Evolutionary conservation across 2,113 vertebrate species (phyloP).

Genomic region (Pseudorectes ferrugineus): DNA sequence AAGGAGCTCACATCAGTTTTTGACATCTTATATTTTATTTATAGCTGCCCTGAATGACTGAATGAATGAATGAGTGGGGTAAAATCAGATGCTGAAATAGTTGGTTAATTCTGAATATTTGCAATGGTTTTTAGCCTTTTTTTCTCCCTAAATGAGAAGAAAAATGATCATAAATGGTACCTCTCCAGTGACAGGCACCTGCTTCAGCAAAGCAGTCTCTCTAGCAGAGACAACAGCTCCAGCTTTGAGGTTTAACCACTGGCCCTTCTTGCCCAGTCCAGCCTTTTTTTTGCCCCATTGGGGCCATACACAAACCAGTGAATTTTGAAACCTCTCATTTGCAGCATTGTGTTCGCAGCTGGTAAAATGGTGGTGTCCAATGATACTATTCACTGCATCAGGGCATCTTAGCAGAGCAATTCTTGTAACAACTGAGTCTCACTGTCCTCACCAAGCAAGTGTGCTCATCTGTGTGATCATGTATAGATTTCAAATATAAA

Average conservation of each 20-base stretch:
- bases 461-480: slow-evolving; percentile 68
- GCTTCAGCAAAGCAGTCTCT: neutral
- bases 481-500: slow-evolving; percentile 74
- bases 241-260: neutral
- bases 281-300: neutral
- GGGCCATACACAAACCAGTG: neutral
- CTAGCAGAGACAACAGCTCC: neutral
- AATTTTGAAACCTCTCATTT: slow-evolving; percentile 13
- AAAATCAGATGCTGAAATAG: neutral
- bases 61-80: neutral
- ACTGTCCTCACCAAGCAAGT: slow-evolving; percentile 47
- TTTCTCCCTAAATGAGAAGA: neutral
- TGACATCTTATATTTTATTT: neutral
- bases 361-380: neutral
- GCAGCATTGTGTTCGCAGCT: slow-evolving; percentile 22
- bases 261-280: neutral
- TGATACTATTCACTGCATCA: neutral
- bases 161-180: neutral
- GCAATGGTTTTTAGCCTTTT: neutral
- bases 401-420: slow-evolving; percentile 43
- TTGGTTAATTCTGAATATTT: slow-evolving; percentile 7
- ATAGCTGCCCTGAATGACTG: neutral
- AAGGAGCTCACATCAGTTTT: neutral
- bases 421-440: slow-evolving; percentile 50
- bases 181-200: neutral